Evolutionary conservation across 1,140 invertebrate species (phyloP).

Genomic region (silkworm (Bombyx mori)): ASM3026992v2 NC_085125.1:8811501-8812000

Average conservation of each 20-base stretch:
- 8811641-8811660: constrained; percentile 66
- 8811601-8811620: constrained; percentile 57
- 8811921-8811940: constrained; percentile 68
- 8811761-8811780: constrained; percentile 68
- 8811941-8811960: constrained; percentile 68
- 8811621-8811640: constrained; percentile 70
- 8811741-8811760: constrained; percentile 66
- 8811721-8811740: constrained; percentile 67
- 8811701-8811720: constrained; percentile 70
- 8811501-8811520: constrained; percentile 68
- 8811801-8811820: constrained; percentile 63
- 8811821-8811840: constrained; percentile 59
- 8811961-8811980: constrained; percentile 71
- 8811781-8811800: constrained; percentile 70
- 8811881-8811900: constrained; percentile 71
- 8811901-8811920: constrained; percentile 71
- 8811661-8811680: constrained; percentile 68
- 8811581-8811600: constrained; percentile 38
- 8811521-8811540: constrained; percentile 65
- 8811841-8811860: constrained; percentile 66
- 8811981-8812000: constrained; percentile 71
- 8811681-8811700: constrained; percentile 71
- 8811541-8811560: constrained; percentile 49
- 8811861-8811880: constrained; percentile 70
- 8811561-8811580: constrained; percentile 34